These are phyloP conservation scores for Spisula subtruncata DNA, from an alignment of 2,888 invertebrate genomes.

Conservation along the genomic window DNA sequence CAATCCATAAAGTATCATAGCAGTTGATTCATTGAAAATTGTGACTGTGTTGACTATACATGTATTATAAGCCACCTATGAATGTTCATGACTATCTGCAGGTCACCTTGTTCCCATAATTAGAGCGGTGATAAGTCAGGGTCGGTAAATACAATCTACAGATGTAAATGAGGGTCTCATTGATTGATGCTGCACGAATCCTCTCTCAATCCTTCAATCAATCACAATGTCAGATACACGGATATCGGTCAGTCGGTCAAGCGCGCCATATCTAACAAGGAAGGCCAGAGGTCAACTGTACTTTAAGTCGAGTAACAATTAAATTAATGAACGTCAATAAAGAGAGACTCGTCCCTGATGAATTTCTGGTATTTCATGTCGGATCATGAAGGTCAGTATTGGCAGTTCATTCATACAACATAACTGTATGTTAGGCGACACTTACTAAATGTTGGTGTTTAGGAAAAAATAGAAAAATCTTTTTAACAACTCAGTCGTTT, in stretches of 20 bases:
- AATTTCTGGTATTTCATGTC: neutral
- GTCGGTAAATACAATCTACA: neutral
- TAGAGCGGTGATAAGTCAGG: neutral
- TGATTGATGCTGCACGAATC: neutral
- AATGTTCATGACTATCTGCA: too few relatives aligned
- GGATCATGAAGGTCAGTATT: neutral
- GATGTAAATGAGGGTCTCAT: neutral
- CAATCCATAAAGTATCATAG: too few relatives aligned
- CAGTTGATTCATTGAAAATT: too few relatives aligned
- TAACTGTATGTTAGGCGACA: neutral
- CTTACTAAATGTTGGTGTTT: neutral
- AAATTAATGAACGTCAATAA: neutral
- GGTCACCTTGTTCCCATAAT: too few relatives aligned
- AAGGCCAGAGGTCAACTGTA: slow-evolving; percentile 13
- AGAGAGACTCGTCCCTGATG: neutral
- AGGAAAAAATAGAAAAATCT: neutral
- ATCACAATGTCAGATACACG: neutral
- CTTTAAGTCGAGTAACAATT: neutral
- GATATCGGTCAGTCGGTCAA: slow-evolving; percentile 13
- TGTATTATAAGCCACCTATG: too few relatives aligned
- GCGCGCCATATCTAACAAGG: neutral
- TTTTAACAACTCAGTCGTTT: too few relatives aligned
- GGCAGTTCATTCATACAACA: neutral
- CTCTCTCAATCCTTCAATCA: neutral
- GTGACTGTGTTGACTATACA: too few relatives aligned